phyloP scores from a whole-genome alignment of 2,888 invertebrate genomes.

The Drosophila picticornis region DNA sequence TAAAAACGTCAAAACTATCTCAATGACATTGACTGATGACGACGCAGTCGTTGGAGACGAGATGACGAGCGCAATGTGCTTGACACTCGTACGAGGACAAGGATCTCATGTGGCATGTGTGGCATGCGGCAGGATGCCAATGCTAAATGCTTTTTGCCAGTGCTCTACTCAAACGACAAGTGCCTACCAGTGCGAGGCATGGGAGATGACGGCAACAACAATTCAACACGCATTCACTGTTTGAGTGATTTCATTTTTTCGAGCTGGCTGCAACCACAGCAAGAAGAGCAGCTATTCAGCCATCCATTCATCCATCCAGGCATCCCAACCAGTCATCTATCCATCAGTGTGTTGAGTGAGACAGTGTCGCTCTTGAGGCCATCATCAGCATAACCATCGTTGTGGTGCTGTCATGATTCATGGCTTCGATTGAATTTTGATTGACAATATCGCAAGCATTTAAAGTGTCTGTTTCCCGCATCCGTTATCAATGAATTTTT shows the following conservation, averaged over 20 bases:
- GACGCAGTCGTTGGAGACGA: conserved; percentile 34
- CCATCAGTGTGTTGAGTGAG: conserved; percentile 52
- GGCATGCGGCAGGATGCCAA: conserved; percentile 67
- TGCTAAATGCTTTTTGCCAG: conserved; percentile 71
- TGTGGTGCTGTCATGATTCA: conserved; percentile 69
- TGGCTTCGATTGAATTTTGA: conserved; percentile 84
- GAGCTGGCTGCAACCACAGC: conserved; percentile 30
- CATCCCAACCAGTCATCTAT: conserved; percentile 46
- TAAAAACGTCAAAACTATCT: conserved; percentile 82
- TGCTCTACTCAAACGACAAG: conserved; percentile 42
- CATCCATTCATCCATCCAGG: conserved; percentile 29
- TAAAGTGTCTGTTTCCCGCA: conserved; percentile 83
- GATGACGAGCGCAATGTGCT: conserved; percentile 32
- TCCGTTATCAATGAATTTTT: conserved; percentile 47
- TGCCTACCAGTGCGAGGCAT: conserved; percentile 29
- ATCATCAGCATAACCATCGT: conserved; percentile 67
- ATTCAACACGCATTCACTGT: conserved; percentile 51
- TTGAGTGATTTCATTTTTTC: conserved; percentile 68
- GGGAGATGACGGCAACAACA: conserved; percentile 3
- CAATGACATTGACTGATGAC: conserved; percentile 80
- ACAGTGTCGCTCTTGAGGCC: conserved; percentile 64
- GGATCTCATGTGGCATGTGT: conserved; percentile 37
- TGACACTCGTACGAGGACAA: conserved; percentile 30
- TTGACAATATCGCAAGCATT: conserved; percentile 84
- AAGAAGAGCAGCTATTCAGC: conserved; percentile 37